phyloP scores from a whole-genome alignment of 1,140 invertebrate genomes.

The Calephelis virginiensis region DNA sequence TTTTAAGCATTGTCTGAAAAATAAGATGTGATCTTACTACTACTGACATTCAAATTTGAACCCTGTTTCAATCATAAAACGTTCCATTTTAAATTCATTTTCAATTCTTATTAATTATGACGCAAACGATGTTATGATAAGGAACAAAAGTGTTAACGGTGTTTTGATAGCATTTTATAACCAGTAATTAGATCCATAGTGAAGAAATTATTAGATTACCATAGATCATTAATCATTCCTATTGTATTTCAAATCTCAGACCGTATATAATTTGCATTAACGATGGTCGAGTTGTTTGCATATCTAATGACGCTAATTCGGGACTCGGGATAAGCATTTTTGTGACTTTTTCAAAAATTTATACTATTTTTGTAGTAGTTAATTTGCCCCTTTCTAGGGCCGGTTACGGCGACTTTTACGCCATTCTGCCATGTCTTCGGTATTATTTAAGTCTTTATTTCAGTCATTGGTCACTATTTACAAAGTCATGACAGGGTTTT shows the following conservation, averaged over 20 bases:
- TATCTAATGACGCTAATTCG: no score
- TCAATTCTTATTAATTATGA: not conserved
- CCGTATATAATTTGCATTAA: no score
- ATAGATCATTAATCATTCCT: slow-evolving; percentile 11
- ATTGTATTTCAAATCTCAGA: not conserved
- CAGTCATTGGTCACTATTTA: no score
- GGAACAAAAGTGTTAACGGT: slow-evolving; percentile 17
- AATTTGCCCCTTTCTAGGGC: no score
- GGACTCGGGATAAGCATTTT: no score
- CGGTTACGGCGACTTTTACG: no score
- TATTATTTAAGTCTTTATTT: no score
- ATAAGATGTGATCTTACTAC: not conserved
- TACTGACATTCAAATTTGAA: not conserved
- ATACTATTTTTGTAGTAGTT: no score
- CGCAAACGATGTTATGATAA: slow-evolving; percentile 13
- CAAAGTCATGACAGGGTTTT: no score
- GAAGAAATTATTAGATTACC: slow-evolving; percentile 10
- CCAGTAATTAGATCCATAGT: slow-evolving; percentile 10
- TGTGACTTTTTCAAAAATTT: no score
- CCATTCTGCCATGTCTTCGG: no score
- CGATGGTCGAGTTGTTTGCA: no score
- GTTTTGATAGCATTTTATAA: slow-evolving; percentile 3
- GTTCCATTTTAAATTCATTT: not conserved
- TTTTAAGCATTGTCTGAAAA: slow-evolving; percentile 2
- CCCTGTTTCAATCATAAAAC: not conserved